Base-by-base conservation (phyloP, 2,888 invertebrate species). In the Parnassius mnemosyne region DNA sequence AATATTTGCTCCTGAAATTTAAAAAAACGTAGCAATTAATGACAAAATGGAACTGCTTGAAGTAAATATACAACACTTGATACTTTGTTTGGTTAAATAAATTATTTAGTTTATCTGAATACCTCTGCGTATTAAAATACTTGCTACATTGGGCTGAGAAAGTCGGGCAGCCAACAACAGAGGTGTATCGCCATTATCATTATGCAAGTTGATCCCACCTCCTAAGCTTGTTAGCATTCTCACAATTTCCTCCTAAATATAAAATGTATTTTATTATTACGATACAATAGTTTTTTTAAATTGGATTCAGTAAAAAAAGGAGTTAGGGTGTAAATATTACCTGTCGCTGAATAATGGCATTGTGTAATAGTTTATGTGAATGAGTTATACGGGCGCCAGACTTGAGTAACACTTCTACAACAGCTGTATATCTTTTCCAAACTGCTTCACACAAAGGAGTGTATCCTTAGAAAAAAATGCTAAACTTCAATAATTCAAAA, bases 361-460 rank as follows among this genome's bases (percentile, higher is more conserved):
- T 92, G 72, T 96, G 95, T 56, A 96, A 79, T 50, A 96, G 87
- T 79, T 93, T 93, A 76, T 95, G 95, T 1, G 94, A 94, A 66
- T 95, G 94, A 50, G 95, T 93, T 11, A 95, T 89, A 57, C 95
- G 93, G 2, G 95, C 95, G 10, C 95, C 95, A 41, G 93, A 91
- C 44, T 87, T 80, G 60, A 96, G 75, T 41, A 96, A 83, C 47
- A 93, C 81, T 69, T 92, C 89, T 10, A 94, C 93, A 67, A 95
- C 88, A 13, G 89, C 80, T 1, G 92, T 85, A 70, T 93, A 91
- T 71, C 94, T 93, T 68, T 93, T 92, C 92, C 94, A 94, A 20
- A 96, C 95, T 10, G 95, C 95, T 78, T 94, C 92, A 81, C 94
- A 94, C 50, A 96, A 84, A 7, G 95, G 94, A 0, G 96, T 95